phyloP scores from a whole-genome alignment of 2,113 vertebrate species.

The Campylorhamphus procurvoides region DNA sequence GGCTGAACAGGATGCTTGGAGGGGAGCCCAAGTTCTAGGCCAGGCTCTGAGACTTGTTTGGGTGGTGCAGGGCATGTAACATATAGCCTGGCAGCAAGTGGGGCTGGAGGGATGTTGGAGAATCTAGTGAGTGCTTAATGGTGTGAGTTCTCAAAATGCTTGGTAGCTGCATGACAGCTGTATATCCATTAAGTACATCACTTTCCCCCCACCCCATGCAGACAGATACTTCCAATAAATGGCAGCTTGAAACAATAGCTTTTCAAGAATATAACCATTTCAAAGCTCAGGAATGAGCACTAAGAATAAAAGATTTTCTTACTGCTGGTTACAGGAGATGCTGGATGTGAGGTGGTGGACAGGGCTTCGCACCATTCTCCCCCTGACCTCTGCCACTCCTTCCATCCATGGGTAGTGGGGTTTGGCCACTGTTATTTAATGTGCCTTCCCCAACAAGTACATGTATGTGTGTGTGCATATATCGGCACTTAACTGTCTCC shows the following conservation, averaged over 20 bases:
- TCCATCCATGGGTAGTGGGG: rapidly evolving
- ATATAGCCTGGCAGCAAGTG: neutral
- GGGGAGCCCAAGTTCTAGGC: too few species aligned
- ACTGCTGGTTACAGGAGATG: neutral
- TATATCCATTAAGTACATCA: rapidly evolving
- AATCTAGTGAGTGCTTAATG: neutral
- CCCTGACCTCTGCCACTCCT: rapidly evolving
- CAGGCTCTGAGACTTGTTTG: neutral
- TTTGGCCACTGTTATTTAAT: neutral
- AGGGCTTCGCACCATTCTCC: neutral
- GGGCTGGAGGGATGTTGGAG: neutral
- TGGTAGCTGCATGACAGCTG: neutral
- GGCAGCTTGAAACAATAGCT: neutral
- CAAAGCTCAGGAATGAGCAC: neutral
- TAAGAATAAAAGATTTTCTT: neutral
- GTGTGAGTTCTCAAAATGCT: neutral
- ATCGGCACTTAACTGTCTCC: neutral
- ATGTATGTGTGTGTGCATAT: neutral
- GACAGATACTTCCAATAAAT: neutral
- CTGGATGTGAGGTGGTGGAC: too few species aligned
- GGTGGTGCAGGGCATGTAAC: rapidly evolving
- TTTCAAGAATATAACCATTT: neutral
- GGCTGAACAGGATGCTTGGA: too few species aligned
- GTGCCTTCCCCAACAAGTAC: neutral
- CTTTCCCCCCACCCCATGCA: rapidly evolving